Conservation (phyloP, 53 echinoderm and acorn worm species). For the Pentamera pediparva region DNA sequence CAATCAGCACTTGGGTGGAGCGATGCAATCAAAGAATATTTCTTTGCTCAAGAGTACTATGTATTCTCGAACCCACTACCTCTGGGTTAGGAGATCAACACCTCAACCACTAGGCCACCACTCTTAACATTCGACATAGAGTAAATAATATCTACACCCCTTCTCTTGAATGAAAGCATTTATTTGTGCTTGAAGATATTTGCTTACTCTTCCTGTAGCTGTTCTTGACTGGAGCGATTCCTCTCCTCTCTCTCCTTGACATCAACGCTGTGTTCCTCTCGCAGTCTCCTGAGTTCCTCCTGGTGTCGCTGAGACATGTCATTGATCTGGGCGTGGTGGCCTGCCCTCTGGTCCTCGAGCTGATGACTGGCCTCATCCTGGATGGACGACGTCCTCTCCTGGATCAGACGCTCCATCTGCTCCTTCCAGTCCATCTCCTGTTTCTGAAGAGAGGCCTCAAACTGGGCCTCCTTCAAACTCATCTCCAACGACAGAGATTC, state of each 20-base stretch:
- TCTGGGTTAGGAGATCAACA: too few relatives aligned
- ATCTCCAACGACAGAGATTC: constrained; percentile 67
- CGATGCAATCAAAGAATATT: too few relatives aligned
- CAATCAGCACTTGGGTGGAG: too few relatives aligned
- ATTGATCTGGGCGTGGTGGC: constrained; percentile 56
- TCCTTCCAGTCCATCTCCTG: constrained; percentile 66
- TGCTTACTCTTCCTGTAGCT: constrained; percentile 71
- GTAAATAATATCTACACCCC: too few relatives aligned
- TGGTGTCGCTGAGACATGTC: constrained; percentile 56
- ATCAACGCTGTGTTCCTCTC: constrained; percentile 48
- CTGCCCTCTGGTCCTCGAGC: constrained; percentile 49
- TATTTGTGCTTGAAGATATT: too few relatives aligned
- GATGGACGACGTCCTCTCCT: constrained; percentile 51
- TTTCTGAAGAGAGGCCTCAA: constrained; percentile 66
- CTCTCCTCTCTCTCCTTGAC: constrained; percentile 56
- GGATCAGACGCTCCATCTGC: constrained; percentile 38
- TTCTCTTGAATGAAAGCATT: too few relatives aligned
- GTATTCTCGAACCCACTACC: too few relatives aligned
- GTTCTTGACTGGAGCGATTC: constrained; percentile 43
- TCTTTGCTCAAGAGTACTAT: too few relatives aligned
- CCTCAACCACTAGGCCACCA: too few relatives aligned
- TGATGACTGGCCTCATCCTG: constrained; percentile 49
- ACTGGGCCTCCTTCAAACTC: constrained; percentile 64
- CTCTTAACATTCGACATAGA: too few relatives aligned
- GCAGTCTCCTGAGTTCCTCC: constrained; percentile 57